Percentiles rank a stretch among this genome's conserved stretches.
Conservation (phyloP, 2,113 vertebrate genomes). For the Rhizomys pruinosus region DNA sequence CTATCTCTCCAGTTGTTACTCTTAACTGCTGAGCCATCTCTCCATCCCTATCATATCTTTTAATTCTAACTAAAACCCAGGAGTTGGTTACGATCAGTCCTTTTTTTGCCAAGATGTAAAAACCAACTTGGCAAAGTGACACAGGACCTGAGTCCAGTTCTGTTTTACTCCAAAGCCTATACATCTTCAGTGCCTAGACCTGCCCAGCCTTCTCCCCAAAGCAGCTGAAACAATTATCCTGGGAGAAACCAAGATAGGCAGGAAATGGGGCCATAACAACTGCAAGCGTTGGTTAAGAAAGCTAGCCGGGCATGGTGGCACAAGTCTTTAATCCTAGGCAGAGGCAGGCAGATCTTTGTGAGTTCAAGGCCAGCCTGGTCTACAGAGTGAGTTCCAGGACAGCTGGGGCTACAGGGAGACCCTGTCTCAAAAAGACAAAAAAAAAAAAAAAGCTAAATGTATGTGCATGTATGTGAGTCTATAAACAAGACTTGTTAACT, state of each 20-base stretch:
- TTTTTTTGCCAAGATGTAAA: neutral
- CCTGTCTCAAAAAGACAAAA: too few relatives aligned
- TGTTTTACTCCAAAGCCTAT: neutral
- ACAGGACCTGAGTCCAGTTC: neutral
- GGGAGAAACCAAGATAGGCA: neutral
- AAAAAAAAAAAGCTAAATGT: too few relatives aligned
- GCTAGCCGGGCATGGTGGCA: too few relatives aligned
- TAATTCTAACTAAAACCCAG: neutral
- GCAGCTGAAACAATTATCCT: neutral
- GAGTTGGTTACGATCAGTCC: neutral
- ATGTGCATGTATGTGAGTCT: neutral
- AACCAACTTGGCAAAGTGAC: neutral
- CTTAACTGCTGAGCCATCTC: too few relatives aligned
- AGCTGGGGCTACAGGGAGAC: too few relatives aligned
- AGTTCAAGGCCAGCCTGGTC: too few relatives aligned
- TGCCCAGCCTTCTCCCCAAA: neutral
- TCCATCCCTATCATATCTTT: too few relatives aligned
- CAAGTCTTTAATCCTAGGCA: too few relatives aligned
- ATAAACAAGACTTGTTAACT: neutral
- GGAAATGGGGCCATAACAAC: neutral
- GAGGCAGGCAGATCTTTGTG: too few relatives aligned
- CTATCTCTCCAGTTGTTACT: too few relatives aligned
- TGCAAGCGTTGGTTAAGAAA: neutral
- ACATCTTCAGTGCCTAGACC: rapidly evolving
- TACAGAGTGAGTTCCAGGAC: too few relatives aligned